Base-by-base conservation (phyloP, 2,797 vertebrate species). In the Notoglanidium macrostoma region DNA sequence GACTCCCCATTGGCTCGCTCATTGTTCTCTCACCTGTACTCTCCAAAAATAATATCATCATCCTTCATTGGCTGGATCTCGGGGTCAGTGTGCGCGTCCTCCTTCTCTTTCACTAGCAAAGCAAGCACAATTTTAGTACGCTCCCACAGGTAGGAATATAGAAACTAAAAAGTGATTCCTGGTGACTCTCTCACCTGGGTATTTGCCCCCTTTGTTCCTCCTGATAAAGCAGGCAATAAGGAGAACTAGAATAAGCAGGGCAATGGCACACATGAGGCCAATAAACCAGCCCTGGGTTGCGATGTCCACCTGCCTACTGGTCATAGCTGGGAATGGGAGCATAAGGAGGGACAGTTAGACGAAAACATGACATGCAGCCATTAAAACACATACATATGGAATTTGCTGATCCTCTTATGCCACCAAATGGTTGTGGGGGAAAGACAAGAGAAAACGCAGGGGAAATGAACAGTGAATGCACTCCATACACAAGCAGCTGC, bases 251-350 rank as follows among this genome's bases (percentile, higher is more conserved):
- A 99, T 98, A 89, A 99, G 97, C 88, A 99, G 97, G 77, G 98
- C 98, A 6, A 99, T 97, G 90, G 98, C 98, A 90, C 98, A 99
- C 98, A 99, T 99, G 21, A 99, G 97, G 86, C 98, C 98, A 87
- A 99, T 99, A 96, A 99, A 99, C 98, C 98, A 99, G 92, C 98
- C 98, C 94, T 99, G 98, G 82, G 98, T 99, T 59, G 98, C 98
- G 86, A 99, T 98, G 92, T 99, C 98, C 90, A 99, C 97, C 92
- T 99, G 98, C 57, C 97, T 96, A 92, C 98, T 99, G 12, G 97
- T 96, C 96, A 98, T 97, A 72, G 98, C 98, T 99, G 91, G 83
- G 67, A 79, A 86, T 26, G 54, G 67, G 11, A 88, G 11, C 23
- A 89, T 51, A 82, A 88, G 80, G 21, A 15, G 9, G 10, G 85